phyloP scores from a whole-genome alignment of 1,140 invertebrate species.

The Tetramorium parvispinum region DNA sequence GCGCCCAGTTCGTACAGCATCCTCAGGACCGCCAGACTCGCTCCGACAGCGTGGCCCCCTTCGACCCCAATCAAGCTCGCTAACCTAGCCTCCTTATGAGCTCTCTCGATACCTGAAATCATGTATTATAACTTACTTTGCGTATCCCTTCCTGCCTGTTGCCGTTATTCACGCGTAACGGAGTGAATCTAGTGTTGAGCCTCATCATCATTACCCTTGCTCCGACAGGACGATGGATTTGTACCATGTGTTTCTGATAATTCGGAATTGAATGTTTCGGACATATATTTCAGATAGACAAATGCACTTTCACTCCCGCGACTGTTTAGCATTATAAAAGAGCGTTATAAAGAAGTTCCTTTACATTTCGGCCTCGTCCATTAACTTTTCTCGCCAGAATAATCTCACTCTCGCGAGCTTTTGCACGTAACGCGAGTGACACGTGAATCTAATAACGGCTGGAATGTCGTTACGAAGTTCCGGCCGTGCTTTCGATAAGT shows the following conservation, averaged over 20 bases:
- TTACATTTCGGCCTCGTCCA: not conserved
- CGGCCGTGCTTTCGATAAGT: constrained; percentile 41
- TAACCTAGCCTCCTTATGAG: constrained; percentile 88
- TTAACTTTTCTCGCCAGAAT: constrained; percentile 33
- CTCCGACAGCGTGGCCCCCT: constrained; percentile 93
- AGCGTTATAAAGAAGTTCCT: not conserved
- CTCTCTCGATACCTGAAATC: constrained; percentile 88
- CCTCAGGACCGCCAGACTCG: constrained; percentile 91
- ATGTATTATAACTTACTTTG: constrained; percentile 57
- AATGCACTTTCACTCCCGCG: not conserved
- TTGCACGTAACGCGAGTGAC: constrained; percentile 25
- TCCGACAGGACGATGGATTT: not conserved
- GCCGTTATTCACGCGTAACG: constrained; percentile 34
- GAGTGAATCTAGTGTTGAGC: not conserved
- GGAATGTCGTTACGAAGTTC: constrained; percentile 32
- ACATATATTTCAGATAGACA: not conserved
- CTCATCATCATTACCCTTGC: not conserved
- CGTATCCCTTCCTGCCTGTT: not conserved
- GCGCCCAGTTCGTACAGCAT: constrained; percentile 94
- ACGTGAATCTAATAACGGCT: constrained; percentile 5
- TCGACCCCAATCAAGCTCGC: constrained; percentile 93
- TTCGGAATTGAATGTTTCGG: not conserved
- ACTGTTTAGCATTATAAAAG: not conserved
- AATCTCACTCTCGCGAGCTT: constrained; percentile 1
- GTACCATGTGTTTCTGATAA: not conserved